Evolutionary conservation across 2,113 vertebrate species (phyloP), one percentile per base, ranked within the genome.

Genomic region (Pithys albifrons): DNA sequence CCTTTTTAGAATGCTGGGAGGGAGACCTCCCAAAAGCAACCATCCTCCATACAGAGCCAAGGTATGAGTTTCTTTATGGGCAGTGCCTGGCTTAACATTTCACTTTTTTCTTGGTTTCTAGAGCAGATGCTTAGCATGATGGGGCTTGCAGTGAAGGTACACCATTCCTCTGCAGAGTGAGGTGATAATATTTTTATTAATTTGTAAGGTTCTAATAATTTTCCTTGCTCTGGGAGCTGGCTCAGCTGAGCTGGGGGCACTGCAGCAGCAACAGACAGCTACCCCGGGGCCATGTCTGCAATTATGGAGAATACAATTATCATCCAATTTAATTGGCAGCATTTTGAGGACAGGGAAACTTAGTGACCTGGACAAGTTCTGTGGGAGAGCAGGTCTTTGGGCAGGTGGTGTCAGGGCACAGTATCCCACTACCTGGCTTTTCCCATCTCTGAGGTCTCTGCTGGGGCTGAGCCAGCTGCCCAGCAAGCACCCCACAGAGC

Each of bases 141-240:
- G 73, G 28, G 88, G 73, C 80, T 92, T 91, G 93, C 58, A 91
- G 19, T 9, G 2, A 39, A 12, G 58, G 67, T 80, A 72, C 75
- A 54, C 65, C 2, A 6, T 65, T 91, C 48, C 74, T 92, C 84
- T 70, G 62, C 31, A 23, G 93, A 89, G 54, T 41, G 39, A 92
- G 88, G 83, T 89, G 96, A 84, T 96, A 93, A 92, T 69, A 8
- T 76, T 92, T 96, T 93, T 93, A 94, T 94, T 96, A 78, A 89
- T 57, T 61, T 24, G 19, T 31, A 28, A 78, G 73, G 41, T 84
- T 69, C 73, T 91, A 82, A 78, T 93, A 91, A 93, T 93, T 89
- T 91, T 39, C 58, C 33, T 51, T 87, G 70, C 66, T 65, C 35
- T 92, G 84, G 49, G 84, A 93, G 57, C 80, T 78, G 86, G 41